Percentiles rank a stretch among this genome's conserved stretches.
Conservation (phyloP, 2,113 vertebrate genomes). For the Arvicanthis niloticus region DNA sequence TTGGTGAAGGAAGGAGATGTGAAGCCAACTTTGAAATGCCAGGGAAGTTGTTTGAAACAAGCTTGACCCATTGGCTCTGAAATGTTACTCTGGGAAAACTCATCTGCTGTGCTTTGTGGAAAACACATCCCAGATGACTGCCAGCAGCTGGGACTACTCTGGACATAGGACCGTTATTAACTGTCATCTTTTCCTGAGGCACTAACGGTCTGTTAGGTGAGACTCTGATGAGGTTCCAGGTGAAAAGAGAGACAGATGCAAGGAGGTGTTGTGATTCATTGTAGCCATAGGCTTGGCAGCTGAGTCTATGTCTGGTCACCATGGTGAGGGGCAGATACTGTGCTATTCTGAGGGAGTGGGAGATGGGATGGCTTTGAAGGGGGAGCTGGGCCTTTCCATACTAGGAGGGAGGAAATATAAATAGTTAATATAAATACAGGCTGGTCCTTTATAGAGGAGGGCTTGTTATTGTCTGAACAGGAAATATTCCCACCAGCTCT, state of each 20-base stretch:
- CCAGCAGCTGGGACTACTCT: background rate
- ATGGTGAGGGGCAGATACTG: fast-evolving
- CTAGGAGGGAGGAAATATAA: background rate
- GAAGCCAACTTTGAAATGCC: background rate
- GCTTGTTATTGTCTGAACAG: background rate
- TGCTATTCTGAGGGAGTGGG: background rate
- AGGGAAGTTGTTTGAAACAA: slow-evolving; percentile 30
- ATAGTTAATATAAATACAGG: background rate
- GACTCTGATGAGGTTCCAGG: background rate
- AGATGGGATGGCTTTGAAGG: background rate
- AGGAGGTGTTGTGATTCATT: fast-evolving
- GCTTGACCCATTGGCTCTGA: background rate
- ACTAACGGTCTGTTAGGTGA: background rate
- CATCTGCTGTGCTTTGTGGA: background rate
- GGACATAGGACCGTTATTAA: background rate
- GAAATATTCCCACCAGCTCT: background rate
- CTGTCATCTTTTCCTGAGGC: background rate
- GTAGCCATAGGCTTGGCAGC: background rate
- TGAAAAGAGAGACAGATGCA: background rate
- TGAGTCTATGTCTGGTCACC: background rate
- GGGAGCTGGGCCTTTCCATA: background rate
- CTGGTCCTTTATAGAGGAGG: background rate
- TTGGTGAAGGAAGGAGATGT: background rate
- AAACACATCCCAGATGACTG: background rate
- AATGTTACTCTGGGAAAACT: background rate